Evolutionary conservation across 2,888 invertebrate species (phyloP), one percentile per base, ranked within the genome.

Genomic region (Polia nebulosa): DNA sequence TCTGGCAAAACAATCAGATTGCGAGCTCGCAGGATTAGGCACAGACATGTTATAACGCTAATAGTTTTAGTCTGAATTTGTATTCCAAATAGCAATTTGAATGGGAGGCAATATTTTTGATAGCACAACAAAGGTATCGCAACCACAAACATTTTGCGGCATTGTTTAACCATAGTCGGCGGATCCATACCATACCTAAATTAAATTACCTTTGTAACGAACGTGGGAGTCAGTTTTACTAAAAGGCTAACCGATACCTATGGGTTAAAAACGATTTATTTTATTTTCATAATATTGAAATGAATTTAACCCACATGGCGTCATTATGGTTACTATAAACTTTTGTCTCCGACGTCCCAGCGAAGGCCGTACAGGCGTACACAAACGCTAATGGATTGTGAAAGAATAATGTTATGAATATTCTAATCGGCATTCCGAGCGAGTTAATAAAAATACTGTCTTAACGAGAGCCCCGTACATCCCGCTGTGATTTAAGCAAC

Each of bases 401-500:
- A 90, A 90, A 90, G 89, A 92, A 89, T 91, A 90, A 92, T 90
- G 88, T 88, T 92, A 90, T 92, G 91, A 92, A 93, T 93, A 93
- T 92, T 92, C 91, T 91, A 93, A 93, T 93, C 91, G 88, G 89
- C 89, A 94, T 94, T 93, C 92, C 90, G 90, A 88, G 88, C 87
- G 91, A 93, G 92, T 93, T 93, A 92, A 94, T 95, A 95, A 94
- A 94, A 94, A 93, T 92, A 91, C 89, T 91, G 90, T 89, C 90
- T 90, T 93, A 94, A 94, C 93, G 92, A 95, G 92, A 88, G 88
- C 84, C 86, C 84, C 79, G 84, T 84, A 87, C 87, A 74, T 87
- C 95, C 95, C 92, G 95, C 95, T 94, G 95, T 76, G 92, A 90
- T 88, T 90, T 90, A 89, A 92, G 90, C 91, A 94, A 94, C 93